Evolutionary conservation across 2,113 vertebrate species (phyloP).

Genomic region (Chaetorhynchus papuensis): DNA sequence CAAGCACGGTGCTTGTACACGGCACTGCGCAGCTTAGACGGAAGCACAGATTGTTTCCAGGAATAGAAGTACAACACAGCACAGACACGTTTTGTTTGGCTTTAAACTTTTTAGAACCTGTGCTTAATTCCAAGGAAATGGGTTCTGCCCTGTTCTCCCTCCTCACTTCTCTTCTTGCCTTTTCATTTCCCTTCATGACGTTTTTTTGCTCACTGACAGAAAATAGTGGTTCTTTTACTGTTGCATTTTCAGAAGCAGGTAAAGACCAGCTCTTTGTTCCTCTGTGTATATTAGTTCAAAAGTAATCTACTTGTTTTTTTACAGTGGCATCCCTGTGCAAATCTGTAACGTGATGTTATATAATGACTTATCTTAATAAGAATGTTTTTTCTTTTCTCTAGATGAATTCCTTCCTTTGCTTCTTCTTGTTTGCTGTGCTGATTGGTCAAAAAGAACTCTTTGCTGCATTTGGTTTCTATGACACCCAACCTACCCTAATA

Average conservation of each 20-base stretch:
- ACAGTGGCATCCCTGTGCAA: neutral
- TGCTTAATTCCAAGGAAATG: neutral
- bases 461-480: slow-evolving; percentile 91
- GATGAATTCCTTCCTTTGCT: slow-evolving; percentile 98
- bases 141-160: neutral
- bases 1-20: neutral
- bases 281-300: neutral
- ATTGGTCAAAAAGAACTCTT: slow-evolving; percentile 95
- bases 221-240: neutral
- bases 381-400: slow-evolving; percentile 59
- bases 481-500: slow-evolving; percentile 92
- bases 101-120: neutral
- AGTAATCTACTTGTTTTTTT: neutral
- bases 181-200: neutral
- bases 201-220: neutral
- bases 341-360: neutral
- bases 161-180: neutral
- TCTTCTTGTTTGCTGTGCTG: slow-evolving; percentile 92
- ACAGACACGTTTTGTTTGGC: neutral
- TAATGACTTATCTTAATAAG: neutral
- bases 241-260: neutral
- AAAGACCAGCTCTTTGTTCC: neutral
- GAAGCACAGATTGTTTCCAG: neutral
- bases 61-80: neutral
- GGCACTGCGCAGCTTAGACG: neutral